Conservation (phyloP, 2,797 vertebrate species). For the Tympanoctomys barrerae region DNA sequence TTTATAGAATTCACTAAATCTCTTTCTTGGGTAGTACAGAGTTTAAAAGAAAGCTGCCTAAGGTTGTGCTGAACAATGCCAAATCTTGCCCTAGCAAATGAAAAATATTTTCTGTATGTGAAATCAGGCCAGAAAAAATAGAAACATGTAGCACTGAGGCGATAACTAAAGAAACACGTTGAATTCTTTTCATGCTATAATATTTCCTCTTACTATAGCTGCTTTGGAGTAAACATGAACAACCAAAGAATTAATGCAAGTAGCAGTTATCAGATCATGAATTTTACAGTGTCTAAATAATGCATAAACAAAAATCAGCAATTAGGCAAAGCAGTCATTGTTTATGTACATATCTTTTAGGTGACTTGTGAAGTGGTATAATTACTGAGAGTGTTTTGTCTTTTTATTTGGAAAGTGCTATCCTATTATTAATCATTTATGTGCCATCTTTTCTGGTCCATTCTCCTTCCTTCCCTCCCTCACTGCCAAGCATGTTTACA, state of each 20-base stretch:
- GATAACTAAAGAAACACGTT: background rate
- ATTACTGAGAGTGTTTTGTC: slow-evolving; percentile 9
- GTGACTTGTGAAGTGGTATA: background rate
- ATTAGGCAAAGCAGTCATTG: background rate
- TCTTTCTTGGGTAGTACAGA: background rate
- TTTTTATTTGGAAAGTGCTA: background rate
- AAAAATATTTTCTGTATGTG: background rate
- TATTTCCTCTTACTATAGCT: background rate
- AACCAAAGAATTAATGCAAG: background rate
- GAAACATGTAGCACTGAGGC: background rate
- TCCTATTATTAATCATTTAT: background rate
- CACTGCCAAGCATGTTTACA: background rate
- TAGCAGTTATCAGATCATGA: background rate
- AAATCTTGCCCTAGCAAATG: background rate
- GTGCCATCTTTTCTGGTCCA: background rate
- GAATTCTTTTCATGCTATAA: background rate
- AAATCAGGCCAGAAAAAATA: slow-evolving; percentile 22
- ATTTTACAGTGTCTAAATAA: slow-evolving; percentile 28
- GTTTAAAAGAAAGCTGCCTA: background rate
- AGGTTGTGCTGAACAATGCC: background rate
- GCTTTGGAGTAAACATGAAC: slow-evolving; percentile 14
- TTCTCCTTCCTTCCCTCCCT: background rate
- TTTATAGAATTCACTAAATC: background rate
- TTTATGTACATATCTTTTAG: slow-evolving; percentile 8
- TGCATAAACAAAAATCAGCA: background rate